These are phyloP conservation scores for Eubucco bourcierii DNA, from an alignment of 2,113 vertebrate genomes.

Conservation along the genomic window DNA sequence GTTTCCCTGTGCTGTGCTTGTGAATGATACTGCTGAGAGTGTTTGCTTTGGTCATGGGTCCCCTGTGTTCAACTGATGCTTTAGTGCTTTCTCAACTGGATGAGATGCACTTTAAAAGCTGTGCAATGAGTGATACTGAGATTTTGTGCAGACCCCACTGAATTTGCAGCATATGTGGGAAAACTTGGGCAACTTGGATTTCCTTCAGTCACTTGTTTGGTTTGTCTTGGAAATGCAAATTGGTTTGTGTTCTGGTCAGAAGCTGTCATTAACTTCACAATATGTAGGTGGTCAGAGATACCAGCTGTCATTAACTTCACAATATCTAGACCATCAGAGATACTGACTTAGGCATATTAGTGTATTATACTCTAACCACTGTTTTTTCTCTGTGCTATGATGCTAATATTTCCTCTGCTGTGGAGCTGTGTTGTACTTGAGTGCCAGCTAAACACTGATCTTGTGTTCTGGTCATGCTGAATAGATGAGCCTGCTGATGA, in stretches of 20 bases:
- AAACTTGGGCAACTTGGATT: not conserved
- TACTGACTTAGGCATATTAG: not conserved
- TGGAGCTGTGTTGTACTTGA: conserved; percentile 12
- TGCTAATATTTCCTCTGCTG: conserved; percentile 32
- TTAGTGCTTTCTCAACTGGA: not conserved
- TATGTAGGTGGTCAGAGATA: conserved; percentile 32
- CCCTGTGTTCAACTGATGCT: not conserved
- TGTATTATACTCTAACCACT: conserved; percentile 9
- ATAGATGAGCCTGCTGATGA: conserved; percentile 31
- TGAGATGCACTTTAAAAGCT: conserved; percentile 45
- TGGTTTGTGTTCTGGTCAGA: not conserved
- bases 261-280: not conserved
- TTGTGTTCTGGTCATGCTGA: conserved; percentile 31
- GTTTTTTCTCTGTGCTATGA: conserved; percentile 28
- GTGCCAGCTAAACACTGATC: conserved; percentile 7
- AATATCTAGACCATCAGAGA: conserved; percentile 8
- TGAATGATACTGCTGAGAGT: not conserved
- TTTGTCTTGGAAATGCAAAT: not conserved
- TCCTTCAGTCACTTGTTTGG: not conserved
- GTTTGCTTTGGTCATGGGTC: not conserved
- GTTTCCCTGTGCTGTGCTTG: not conserved
- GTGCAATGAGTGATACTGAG: not conserved
- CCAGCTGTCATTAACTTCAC: not conserved
- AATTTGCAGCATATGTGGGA: not conserved
- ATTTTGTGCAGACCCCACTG: conserved; percentile 22